Evolutionary conservation across 2,113 vertebrate species (phyloP), one percentile per base, ranked within the genome.

Genomic region (Fregata magnificens): DNA sequence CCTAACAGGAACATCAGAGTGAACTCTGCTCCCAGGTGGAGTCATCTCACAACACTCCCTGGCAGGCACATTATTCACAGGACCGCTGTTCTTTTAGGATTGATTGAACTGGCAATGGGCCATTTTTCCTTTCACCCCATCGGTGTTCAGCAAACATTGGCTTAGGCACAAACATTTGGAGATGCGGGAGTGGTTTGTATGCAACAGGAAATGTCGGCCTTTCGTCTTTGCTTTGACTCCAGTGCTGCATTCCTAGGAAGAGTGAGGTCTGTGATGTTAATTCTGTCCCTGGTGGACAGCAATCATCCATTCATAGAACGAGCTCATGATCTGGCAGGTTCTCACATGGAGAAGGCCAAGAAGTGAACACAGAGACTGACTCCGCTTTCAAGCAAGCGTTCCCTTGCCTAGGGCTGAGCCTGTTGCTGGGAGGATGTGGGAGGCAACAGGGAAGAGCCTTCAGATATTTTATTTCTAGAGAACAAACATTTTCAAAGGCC

Each of bases 291-390:
- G 50, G 94, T 93, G 95, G 67, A 86, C 92, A 82, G 82, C 93
- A 96, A 86, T 94, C 94, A 88, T 65, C 94, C 94, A 86, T 96
- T 95, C 97, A 95, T 59, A 72, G 90, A 81, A 50, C 32, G 5
- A 88, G 91, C 76, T 97, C 90, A 90, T 44, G 78, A 14, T 71
- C 92, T 97, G 97, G 97, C 97, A 96, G 85, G 67, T 94, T 81
- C 85, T 67, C 52, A 1, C 42, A 7, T 11, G 45, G 79, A 93
- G 79, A 72, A 91, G 71, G 93, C 93, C 96, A 96, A 92, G 94
- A 62, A 88, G 93, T 40, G 85, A 97, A 31, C 66, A 36, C 62
- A 52, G 89, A 79, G 96, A n/a, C 67, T 74, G 79, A 78, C 78
- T 95, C 88, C 29, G 70, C 89, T 88, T 63, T 85, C 83, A 82